Evolutionary conservation across 2,113 vertebrate species (phyloP).

Genomic region (Deroptyus accipitrinus): DNA sequence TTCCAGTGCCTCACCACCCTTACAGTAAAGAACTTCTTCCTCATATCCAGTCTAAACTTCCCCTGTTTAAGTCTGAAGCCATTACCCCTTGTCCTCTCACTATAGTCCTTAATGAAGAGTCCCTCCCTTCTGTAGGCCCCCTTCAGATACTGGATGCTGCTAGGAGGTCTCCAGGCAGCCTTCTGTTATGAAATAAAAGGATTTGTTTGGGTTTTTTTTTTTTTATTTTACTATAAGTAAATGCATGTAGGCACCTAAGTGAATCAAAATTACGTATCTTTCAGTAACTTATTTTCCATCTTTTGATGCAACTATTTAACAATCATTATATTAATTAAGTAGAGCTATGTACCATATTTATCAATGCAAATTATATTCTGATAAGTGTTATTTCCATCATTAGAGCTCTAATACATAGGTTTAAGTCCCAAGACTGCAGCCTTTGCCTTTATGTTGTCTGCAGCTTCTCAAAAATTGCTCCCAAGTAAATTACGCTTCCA

Average conservation of each 20-base stretch:
- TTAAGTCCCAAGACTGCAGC: neutral
- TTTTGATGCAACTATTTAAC: neutral
- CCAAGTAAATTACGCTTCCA: neutral
- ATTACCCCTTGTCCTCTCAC: no score
- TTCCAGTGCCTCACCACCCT: no score
- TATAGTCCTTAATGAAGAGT: no score
- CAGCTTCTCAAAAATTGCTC: neutral
- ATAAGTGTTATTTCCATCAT: neutral
- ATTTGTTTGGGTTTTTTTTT: neutral
- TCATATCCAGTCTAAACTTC: no score
- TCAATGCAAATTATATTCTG: neutral
- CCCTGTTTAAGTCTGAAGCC: no score
- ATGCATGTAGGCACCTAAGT: neutral
- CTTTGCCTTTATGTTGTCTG: neutral
- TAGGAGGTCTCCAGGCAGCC: no score
- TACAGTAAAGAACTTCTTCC: no score
- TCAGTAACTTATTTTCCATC: neutral
- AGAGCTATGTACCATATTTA: neutral
- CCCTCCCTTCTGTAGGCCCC: no score
- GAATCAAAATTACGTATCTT: neutral
- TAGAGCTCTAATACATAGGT: neutral
- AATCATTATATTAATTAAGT: neutral
- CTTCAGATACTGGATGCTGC: no score
- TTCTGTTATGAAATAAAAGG: neutral
- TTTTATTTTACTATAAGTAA: neutral